These are phyloP conservation scores for Tiaroga cobitis DNA, from an alignment of 2,797 vertebrate species.

Conservation along the genomic window DNA sequence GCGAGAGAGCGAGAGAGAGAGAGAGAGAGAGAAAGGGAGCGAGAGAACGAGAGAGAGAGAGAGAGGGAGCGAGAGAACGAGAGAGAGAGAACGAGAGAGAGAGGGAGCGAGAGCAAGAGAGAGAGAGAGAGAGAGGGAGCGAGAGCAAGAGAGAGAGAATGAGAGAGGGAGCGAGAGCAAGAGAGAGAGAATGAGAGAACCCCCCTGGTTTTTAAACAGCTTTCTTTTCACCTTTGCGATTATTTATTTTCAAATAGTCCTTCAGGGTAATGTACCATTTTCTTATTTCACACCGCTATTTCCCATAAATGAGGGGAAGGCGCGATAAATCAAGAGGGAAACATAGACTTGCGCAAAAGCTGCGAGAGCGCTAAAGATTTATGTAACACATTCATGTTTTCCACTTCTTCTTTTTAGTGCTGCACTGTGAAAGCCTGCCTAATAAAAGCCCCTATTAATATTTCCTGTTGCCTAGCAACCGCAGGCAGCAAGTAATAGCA, in stretches of 20 bases:
- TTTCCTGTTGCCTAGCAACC: constrained; percentile 99
- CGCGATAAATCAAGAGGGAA: constrained; percentile 99
- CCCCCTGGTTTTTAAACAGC: constrained; percentile 83
- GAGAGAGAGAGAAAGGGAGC: fast-evolving
- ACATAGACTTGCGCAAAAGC: constrained; percentile 96
- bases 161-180: neutral
- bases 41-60: no score
- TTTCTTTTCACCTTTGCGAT: constrained; percentile 95
- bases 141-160: neutral
- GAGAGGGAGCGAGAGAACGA: no score
- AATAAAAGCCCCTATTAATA: constrained; percentile 99
- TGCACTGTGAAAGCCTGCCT: constrained; percentile 98
- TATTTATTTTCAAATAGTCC: constrained; percentile 99
- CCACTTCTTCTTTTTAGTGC: constrained; percentile 99
- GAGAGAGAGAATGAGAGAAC: constrained; percentile 39
- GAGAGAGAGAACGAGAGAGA: no score
- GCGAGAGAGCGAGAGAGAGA: fast-evolving
- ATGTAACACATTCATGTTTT: constrained; percentile 99
- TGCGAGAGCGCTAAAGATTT: constrained; percentile 99
- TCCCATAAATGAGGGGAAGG: constrained; percentile 99
- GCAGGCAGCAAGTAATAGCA: constrained; percentile 99
- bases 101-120: no score
- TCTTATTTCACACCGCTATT: constrained; percentile 95
- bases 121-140: no score
- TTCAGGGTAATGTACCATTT: constrained; percentile 98